Base-by-base conservation (phyloP, 37 sponge, comb jelly and placozoan species). In the Cladorhizidae sp. region DNA sequence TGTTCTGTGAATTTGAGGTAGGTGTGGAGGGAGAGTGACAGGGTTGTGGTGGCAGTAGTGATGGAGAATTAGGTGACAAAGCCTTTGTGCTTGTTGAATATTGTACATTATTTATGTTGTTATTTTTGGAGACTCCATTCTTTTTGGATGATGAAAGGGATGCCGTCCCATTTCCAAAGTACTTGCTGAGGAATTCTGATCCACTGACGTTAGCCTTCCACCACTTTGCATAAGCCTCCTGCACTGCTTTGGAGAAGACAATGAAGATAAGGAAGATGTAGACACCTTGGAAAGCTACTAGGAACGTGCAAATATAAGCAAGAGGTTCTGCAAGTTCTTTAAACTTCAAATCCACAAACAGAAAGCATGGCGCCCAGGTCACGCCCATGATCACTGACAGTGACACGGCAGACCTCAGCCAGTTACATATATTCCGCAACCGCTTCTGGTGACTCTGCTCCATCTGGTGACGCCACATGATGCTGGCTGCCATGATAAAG, bases 381-480 rank as follows among this genome's bases (percentile, higher is more conserved):
- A 90, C 49, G 1, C 91, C 91, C 79, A 90, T 75, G 38, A 85
- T 62, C 54, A 85, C 57, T 0, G 72, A 26, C 40, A 90, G 78
- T 39, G 91, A 85, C 20, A 87, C 37, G 9, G 70, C 49, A 15
- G 69, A 76, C 50, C 69, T 87, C 29, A 86, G n/a, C 86, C 86
- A 86, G 41, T 73, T 39, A 6, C 86, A 29, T 3, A n/a, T 35
- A 3, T 61, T 38, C 39, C 20, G 23, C 29, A 40, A 32, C 22
- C 57, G 52, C n/a, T 2, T 56, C 45, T 76, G 26, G 67, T 64
- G 49, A 20, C 26, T n/a, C 33, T 42, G 67, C 39, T 25, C 1
- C 38, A 8, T 64, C 1, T 38, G 49, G 73, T 85, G 86, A 28
- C 79, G 28, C 18, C 42, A 78, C 74, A 85, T 85, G 38, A 85